A percentile compares a stretch with the other conserved stretches of the same genome.
phyloP scores from a whole-genome alignment of 2,888 invertebrate genomes.

The Drosophila algonquin region DNA sequence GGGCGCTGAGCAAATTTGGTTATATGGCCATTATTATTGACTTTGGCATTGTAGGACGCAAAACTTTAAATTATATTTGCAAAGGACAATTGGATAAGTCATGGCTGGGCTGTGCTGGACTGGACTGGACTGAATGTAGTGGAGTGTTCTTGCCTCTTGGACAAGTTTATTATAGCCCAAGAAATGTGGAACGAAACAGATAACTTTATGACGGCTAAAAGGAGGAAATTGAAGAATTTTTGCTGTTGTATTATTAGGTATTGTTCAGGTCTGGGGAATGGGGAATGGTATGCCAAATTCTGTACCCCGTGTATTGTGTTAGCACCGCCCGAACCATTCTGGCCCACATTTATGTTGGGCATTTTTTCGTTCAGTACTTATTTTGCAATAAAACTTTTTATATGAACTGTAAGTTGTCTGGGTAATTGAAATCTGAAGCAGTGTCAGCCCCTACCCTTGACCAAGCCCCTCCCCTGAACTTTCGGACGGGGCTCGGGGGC shows the following conservation, averaged over 20 bases:
- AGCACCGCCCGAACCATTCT: not conserved
- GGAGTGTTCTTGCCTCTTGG: not conserved
- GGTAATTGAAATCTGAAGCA: slow-evolving; percentile 48
- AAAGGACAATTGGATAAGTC: slow-evolving; percentile 71
- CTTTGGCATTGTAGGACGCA: slow-evolving; percentile 58
- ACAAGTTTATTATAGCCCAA: slow-evolving; percentile 10
- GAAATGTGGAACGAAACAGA: slow-evolving; percentile 9
- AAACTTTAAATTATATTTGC: slow-evolving; percentile 76
- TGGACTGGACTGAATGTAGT: not conserved
- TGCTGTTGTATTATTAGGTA: not conserved
- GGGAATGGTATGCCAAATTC: not conserved
- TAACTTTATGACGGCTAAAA: not conserved
- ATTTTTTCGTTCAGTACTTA: slow-evolving; percentile 12
- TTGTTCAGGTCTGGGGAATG: not conserved
- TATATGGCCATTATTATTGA: slow-evolving; percentile 76
- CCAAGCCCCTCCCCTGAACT: slow-evolving; percentile 23
- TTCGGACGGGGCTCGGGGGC: slow-evolving; percentile 14
- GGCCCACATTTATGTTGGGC: not conserved
- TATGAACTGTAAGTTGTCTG: slow-evolving; percentile 12
- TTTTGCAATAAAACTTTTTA: slow-evolving; percentile 27
- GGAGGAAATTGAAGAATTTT: slow-evolving; percentile 30
- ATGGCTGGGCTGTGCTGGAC: no score
- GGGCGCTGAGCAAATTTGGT: slow-evolving; percentile 67
- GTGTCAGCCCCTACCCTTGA: slow-evolving; percentile 2
- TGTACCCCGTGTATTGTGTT: not conserved